Evolutionary conservation across 2,797 vertebrate species (phyloP).

Genomic region (Schizothorax lantsangensis): DNA sequence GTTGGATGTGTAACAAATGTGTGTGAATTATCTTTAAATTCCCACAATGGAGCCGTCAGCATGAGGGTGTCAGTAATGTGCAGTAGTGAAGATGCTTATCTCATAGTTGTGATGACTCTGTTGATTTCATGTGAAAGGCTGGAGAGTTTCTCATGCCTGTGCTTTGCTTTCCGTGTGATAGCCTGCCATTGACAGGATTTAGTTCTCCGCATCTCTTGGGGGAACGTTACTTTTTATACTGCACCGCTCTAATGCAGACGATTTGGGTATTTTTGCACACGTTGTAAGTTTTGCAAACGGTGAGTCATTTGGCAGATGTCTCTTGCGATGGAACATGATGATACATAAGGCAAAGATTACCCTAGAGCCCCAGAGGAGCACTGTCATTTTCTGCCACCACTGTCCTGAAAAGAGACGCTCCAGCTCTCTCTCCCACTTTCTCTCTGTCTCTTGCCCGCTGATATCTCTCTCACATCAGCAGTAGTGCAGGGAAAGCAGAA

Average conservation of each 20-base stretch:
- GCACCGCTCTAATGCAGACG: slow-evolving; percentile 38
- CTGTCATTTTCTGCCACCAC: slow-evolving; percentile 53
- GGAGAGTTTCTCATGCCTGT: slow-evolving; percentile 33
- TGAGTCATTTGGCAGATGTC: slow-evolving; percentile 54
- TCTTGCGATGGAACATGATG: slow-evolving; percentile 53
- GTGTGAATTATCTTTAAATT: slow-evolving; percentile 71
- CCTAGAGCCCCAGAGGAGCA: slow-evolving; percentile 46
- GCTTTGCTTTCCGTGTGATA: slow-evolving; percentile 9
- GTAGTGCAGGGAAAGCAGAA: slow-evolving; percentile 64
- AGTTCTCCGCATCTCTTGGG: slow-evolving; percentile 33
- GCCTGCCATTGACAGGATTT: slow-evolving; percentile 37
- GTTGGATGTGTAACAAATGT: slow-evolving; percentile 13
- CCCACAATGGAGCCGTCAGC: slow-evolving; percentile 83
- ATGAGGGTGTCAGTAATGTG: slow-evolving; percentile 80
- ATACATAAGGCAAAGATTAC: slow-evolving; percentile 62
- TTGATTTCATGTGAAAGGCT: slow-evolving; percentile 29
- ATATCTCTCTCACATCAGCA: slow-evolving; percentile 67
- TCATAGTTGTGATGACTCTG: slow-evolving; percentile 62
- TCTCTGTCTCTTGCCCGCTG: slow-evolving; percentile 43
- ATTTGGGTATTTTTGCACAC: slow-evolving; percentile 52
- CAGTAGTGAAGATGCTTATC: slow-evolving; percentile 82
- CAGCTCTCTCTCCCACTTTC: slow-evolving; percentile 45
- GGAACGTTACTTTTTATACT: slow-evolving; percentile 40
- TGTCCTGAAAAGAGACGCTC: slow-evolving; percentile 52
- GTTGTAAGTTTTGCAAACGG: slow-evolving; percentile 49